phyloP scores from a whole-genome alignment of 1,140 invertebrate species.

The Camponotus pennsylvanicus region DNA sequence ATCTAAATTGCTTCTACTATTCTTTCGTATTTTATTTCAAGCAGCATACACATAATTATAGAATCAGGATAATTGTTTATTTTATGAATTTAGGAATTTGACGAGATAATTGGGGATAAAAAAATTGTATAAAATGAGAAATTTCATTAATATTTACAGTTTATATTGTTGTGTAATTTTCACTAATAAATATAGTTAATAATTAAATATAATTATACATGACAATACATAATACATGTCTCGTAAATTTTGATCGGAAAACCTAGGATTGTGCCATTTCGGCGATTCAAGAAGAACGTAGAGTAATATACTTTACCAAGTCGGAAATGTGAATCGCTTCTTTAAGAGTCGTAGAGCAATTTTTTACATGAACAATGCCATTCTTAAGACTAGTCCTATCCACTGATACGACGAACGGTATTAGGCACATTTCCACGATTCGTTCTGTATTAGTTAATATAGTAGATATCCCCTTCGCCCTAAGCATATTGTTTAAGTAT shows the following conservation, averaged over 20 bases:
- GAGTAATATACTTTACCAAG: slow-evolving; percentile 83
- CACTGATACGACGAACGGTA: slow-evolving; percentile 90
- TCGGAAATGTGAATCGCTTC: slow-evolving; percentile 86
- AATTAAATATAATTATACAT: slow-evolving; percentile 15
- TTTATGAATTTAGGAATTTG: slow-evolving; percentile 20
- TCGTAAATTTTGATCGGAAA: neutral
- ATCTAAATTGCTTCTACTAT: slow-evolving; percentile 9
- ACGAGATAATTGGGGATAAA: neutral
- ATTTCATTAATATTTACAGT: slow-evolving; percentile 45
- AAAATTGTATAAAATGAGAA: slow-evolving; percentile 34
- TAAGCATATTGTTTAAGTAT: slow-evolving; percentile 83
- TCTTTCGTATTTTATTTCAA: slow-evolving; percentile 28
- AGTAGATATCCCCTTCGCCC: slow-evolving; percentile 80
- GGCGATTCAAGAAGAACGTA: slow-evolving; percentile 50
- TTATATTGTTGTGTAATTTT: slow-evolving; percentile 47
- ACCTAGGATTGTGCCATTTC: slow-evolving; percentile 2
- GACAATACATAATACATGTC: slow-evolving; percentile 30
- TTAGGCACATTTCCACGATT: slow-evolving; percentile 83
- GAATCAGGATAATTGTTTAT: neutral
- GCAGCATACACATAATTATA: neutral
- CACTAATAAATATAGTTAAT: slow-evolving; percentile 51
- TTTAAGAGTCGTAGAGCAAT: slow-evolving; percentile 90
- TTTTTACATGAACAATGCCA: slow-evolving; percentile 91
- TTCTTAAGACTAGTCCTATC: slow-evolving; percentile 89
- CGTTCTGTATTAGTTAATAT: slow-evolving; percentile 75